Evolutionary conservation across 1,140 invertebrate genomes (phyloP).

Genomic region (Chironomus striatipennis): DNA sequence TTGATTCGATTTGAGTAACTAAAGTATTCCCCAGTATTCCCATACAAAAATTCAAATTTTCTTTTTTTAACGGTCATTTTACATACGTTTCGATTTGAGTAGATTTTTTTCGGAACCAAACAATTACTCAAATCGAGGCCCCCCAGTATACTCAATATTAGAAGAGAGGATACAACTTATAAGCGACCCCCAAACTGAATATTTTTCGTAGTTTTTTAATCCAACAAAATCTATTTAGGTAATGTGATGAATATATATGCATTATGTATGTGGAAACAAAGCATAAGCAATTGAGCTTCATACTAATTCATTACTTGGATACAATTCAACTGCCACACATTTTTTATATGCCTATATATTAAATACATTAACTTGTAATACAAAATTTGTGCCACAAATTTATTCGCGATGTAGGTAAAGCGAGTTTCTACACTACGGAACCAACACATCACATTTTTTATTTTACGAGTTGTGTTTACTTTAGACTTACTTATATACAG

Average conservation of each 20-base stretch:
- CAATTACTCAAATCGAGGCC: too few relatives aligned
- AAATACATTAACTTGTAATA: constrained; percentile 10
- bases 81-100: too few relatives aligned
- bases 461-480: not conserved
- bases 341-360: too few relatives aligned
- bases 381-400: constrained; percentile 3
- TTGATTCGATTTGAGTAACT: too few relatives aligned
- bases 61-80: too few relatives aligned
- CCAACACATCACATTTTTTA: not conserved
- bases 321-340: not conserved
- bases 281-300: not conserved
- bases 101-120: too few relatives aligned
- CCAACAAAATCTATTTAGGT: not conserved
- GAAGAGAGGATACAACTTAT: too few relatives aligned
- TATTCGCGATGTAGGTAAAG: not conserved
- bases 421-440: not conserved
- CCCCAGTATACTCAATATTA: too few relatives aligned
- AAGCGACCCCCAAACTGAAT: too few relatives aligned
- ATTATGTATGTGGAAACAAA: not conserved
- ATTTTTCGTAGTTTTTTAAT: too few relatives aligned
- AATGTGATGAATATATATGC: not conserved
- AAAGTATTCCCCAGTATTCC: too few relatives aligned
- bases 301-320: not conserved
- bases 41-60: too few relatives aligned
- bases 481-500: not conserved